A percentile compares a stretch with the other conserved stretches of the same genome.
These are phyloP conservation scores for Myotis findleyi DNA, from an alignment of 2,797 vertebrate genomes.

Conservation along the genomic window DNA sequence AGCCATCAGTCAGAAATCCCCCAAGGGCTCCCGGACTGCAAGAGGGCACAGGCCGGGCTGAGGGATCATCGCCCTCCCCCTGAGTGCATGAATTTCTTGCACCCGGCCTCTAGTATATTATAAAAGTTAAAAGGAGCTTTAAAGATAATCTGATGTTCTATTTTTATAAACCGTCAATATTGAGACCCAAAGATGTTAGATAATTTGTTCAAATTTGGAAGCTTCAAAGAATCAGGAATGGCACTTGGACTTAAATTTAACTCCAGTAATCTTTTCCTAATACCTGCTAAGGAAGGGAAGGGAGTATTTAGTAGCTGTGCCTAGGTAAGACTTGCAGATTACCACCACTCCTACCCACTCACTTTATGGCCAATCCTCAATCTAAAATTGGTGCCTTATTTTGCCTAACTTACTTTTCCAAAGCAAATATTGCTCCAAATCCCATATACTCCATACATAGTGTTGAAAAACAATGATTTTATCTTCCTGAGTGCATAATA, in stretches of 20 bases:
- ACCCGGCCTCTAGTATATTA: not conserved
- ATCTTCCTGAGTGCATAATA: not conserved
- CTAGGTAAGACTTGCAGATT: not conserved
- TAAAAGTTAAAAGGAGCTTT: not conserved
- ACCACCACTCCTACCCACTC: not conserved
- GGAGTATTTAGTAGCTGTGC: not conserved
- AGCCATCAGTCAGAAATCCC: too few species aligned
- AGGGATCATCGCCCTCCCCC: too few species aligned
- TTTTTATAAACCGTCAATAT: not conserved
- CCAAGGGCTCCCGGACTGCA: too few species aligned
- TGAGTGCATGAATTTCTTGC: too few species aligned
- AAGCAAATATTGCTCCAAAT: not conserved
- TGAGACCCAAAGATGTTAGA: not conserved
- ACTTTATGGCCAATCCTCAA: not conserved
- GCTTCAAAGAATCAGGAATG: not conserved
- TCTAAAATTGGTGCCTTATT: not conserved
- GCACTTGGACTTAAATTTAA: not conserved
- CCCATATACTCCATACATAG: not conserved
- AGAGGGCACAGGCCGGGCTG: too few species aligned
- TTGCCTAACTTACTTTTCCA: slow-evolving; percentile 14
- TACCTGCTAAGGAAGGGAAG: not conserved
- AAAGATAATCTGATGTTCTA: not conserved
- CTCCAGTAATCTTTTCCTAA: not conserved
- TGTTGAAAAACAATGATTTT: not conserved
- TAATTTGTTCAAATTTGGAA: not conserved